Evolutionary conservation across 2,888 invertebrate species (phyloP).

Genomic region (Amiota minor): DNA sequence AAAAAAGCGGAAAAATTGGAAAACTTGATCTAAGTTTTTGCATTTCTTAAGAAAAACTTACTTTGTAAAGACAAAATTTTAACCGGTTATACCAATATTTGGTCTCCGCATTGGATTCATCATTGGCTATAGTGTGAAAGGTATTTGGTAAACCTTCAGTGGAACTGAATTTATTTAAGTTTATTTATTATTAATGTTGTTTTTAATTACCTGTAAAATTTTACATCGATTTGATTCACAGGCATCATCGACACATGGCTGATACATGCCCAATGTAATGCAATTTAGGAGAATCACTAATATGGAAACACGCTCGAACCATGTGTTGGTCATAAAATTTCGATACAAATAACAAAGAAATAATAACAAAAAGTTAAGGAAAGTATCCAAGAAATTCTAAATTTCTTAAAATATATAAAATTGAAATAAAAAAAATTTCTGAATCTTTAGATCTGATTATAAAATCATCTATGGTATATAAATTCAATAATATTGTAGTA

Average conservation of each 20-base stretch:
- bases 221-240: conserved; percentile 92
- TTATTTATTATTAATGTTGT: conserved; percentile 16
- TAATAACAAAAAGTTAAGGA: conserved; percentile 37
- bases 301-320: conserved; percentile 99
- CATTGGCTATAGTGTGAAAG: too few species aligned
- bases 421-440: not conserved
- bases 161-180: not conserved
- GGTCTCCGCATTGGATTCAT: too few species aligned
- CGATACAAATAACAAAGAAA: not conserved
- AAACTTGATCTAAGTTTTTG: too few species aligned
- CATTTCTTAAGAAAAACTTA: too few species aligned
- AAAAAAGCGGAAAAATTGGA: too few species aligned
- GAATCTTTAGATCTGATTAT: too few species aligned
- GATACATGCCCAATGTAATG: conserved; percentile 99
- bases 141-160: too few species aligned
- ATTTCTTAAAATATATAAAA: not conserved
- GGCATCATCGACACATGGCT: conserved; percentile 96
- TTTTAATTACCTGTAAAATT: conserved; percentile 86
- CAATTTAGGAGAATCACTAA: conserved; percentile 98
- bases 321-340: conserved; percentile 77
- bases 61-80: too few species aligned
- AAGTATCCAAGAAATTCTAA: not conserved
- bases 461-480: too few species aligned
- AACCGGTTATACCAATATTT: too few species aligned
- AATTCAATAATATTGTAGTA: too few species aligned